Evolutionary conservation across 2,888 invertebrate species (phyloP).

Genomic region (Lycia hirtaria): DNA sequence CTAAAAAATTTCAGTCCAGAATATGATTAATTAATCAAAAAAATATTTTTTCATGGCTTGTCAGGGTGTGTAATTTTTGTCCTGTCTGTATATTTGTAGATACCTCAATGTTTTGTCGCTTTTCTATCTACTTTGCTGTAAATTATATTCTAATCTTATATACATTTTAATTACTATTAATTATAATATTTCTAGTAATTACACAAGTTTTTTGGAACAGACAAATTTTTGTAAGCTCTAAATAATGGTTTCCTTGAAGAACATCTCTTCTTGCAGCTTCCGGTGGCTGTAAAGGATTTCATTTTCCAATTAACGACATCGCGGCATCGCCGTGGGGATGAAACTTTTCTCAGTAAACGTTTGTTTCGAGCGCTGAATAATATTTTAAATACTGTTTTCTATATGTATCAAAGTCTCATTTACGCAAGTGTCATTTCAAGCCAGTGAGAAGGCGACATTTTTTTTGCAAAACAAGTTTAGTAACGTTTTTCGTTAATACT

Average conservation of each 20-base stretch:
- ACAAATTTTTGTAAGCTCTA: constrained; percentile 14
- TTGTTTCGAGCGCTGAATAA: neutral
- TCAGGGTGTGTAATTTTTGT: no score
- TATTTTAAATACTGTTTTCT: neutral
- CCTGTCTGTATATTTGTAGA: no score
- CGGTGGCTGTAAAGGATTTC: constrained; percentile 17
- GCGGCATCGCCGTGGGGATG: neutral
- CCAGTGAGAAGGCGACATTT: neutral
- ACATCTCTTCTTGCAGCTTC: constrained; percentile 14
- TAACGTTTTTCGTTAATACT: no score
- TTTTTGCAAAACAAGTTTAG: no score
- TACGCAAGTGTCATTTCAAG: neutral
- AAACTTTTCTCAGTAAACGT: constrained; percentile 9
- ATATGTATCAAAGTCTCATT: neutral
- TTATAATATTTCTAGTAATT: constrained; percentile 1
- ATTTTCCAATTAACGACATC: constrained; percentile 22
- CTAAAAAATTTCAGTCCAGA: no score
- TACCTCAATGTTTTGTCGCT: no score
- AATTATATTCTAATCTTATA: no score
- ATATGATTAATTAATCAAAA: no score
- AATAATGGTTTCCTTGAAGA: constrained; percentile 14
- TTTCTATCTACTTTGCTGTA: no score
- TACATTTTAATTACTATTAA: no score
- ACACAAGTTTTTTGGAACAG: constrained; percentile 12
- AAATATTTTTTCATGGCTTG: no score